Evolutionary conservation across 2,888 invertebrate genomes (phyloP).

Genomic region (Spisula subtruncata): DNA sequence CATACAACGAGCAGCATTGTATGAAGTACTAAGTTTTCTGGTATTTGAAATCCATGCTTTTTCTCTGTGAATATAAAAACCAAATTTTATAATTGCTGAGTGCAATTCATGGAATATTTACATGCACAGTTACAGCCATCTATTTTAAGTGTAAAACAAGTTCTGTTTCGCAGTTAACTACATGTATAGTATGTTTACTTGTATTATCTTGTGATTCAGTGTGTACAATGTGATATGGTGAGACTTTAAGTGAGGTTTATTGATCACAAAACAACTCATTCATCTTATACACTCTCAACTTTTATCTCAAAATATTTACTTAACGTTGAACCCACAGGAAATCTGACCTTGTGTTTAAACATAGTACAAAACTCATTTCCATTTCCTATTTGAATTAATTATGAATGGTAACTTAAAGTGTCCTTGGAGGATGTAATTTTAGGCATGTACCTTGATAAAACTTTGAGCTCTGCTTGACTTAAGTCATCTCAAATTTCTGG

Average conservation of each 20-base stretch:
- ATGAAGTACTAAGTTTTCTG: too few species aligned
- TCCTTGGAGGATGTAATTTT: too few species aligned
- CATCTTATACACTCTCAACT: background rate
- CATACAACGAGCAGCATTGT: too few species aligned
- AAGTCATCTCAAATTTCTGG: too few species aligned
- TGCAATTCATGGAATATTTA: too few species aligned
- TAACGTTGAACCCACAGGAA: slow-evolving; percentile 19
- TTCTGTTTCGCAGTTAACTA: background rate
- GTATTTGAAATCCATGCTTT: too few species aligned
- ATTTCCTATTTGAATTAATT: background rate
- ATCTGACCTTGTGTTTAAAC: slow-evolving; percentile 21
- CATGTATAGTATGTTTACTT: background rate
- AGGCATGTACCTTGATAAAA: too few species aligned
- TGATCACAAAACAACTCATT: background rate
- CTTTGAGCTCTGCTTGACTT: too few species aligned
- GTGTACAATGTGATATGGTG: background rate
- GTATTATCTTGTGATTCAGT: background rate
- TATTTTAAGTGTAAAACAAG: too few species aligned
- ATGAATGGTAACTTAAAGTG: background rate
- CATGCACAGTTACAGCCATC: too few species aligned
- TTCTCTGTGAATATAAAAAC: too few species aligned
- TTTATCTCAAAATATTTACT: slow-evolving; percentile 30
- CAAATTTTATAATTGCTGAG: too few species aligned
- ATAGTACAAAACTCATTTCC: background rate
- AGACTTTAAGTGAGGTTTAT: slow-evolving; percentile 17